A percentile compares a stretch with the other conserved stretches of the same genome.
Evolutionary conservation across 2,888 invertebrate genomes (phyloP).

Genomic region (Pediacus dermestoides): DNA sequence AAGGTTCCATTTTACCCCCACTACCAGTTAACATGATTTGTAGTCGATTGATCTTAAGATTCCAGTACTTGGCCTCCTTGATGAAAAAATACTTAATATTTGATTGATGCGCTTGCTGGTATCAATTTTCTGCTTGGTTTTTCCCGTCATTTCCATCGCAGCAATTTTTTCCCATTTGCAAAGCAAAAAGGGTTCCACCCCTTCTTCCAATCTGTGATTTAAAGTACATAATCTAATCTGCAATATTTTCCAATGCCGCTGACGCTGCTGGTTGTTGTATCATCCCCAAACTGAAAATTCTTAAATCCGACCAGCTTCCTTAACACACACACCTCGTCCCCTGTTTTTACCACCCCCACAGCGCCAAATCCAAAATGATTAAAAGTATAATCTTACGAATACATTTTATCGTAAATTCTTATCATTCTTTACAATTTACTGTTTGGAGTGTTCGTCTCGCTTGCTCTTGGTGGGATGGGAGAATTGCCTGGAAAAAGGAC

Average conservation of each 20-base stretch:
- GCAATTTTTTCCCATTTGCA: no score
- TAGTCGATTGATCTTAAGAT: no score
- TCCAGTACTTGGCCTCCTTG: no score
- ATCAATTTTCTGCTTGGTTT: no score
- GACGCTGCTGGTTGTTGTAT: slow-evolving; percentile 11
- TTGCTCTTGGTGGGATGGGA: slow-evolving; percentile 9
- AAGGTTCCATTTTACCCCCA: no score
- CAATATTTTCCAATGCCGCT: slow-evolving; percentile 24
- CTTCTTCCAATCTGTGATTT: slow-evolving; percentile 40
- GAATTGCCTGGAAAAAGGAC: slow-evolving; percentile 25
- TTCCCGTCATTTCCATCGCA: no score
- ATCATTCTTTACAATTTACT: slow-evolving; percentile 27
- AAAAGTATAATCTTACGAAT: slow-evolving; percentile 45
- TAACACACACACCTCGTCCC: slow-evolving; percentile 19
- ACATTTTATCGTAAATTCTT: slow-evolving; percentile 41
- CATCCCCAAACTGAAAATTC: slow-evolving; percentile 6
- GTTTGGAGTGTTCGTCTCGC: neutral
- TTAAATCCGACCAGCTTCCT: slow-evolving; percentile 11
- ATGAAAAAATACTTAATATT: no score
- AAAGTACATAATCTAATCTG: slow-evolving; percentile 42
- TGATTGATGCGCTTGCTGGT: no score
- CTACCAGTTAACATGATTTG: no score
- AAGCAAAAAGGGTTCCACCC: slow-evolving; percentile 15
- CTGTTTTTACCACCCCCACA: slow-evolving; percentile 13
- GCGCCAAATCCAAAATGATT: slow-evolving; percentile 41